Percentiles rank a stretch among this genome's conserved stretches.
phyloP scores from a whole-genome alignment of 1,140 invertebrate species.

The Eumaeus atala region DNA sequence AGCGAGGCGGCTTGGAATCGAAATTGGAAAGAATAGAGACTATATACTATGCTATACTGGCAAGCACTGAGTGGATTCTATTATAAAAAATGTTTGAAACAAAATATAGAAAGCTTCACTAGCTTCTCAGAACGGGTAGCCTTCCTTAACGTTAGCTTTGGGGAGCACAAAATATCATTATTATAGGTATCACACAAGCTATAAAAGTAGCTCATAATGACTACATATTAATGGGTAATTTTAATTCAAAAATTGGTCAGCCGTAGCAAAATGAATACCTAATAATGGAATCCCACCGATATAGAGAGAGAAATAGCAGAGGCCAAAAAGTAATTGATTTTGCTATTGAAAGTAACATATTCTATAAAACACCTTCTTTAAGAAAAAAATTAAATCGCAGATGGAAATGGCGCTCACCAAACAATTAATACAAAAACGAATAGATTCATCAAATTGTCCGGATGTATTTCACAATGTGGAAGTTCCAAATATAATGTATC shows the following conservation, averaged over 20 bases:
- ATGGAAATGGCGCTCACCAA: constrained; percentile 15
- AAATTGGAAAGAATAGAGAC: constrained; percentile 13
- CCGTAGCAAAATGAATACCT: constrained; percentile 13
- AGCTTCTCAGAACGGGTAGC: constrained; percentile 12
- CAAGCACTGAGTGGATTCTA: constrained; percentile 11
- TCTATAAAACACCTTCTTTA: constrained; percentile 23
- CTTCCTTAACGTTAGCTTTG: constrained; percentile 8
- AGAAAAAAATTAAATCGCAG: constrained; percentile 19
- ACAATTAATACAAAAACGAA: constrained; percentile 13
- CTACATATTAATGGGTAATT: constrained; percentile 13
- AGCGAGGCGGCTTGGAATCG: constrained; percentile 5
- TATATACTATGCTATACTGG: constrained; percentile 12
- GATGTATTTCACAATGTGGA: constrained; percentile 16
- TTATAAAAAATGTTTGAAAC: constrained; percentile 11
- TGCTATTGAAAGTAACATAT: constrained; percentile 23
- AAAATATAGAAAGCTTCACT: constrained; percentile 3
- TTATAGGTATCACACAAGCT: constrained; percentile 6
- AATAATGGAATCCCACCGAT: constrained; percentile 16
- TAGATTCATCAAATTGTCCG: constrained; percentile 18
- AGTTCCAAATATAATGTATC: constrained; percentile 12
- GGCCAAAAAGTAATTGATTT: constrained; percentile 10
- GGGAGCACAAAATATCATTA: background rate
- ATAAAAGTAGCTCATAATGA: background rate
- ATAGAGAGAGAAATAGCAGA: constrained; percentile 16
- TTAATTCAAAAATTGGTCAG: constrained; percentile 4